Conservation (phyloP, 2,797 vertebrate genomes). For the Cichlasoma orientale region DNA sequence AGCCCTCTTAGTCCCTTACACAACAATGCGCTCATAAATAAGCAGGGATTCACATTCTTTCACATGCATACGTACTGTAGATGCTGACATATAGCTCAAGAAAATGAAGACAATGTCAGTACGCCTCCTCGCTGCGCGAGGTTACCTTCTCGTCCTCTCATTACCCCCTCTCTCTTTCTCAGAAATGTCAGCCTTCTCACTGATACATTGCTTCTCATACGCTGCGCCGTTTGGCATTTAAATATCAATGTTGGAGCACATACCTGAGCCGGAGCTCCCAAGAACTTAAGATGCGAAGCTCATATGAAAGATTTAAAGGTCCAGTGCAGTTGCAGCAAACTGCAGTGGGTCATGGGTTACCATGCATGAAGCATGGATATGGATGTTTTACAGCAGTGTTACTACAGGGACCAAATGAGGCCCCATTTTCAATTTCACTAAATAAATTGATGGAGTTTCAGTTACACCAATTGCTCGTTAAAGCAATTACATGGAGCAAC, state of each 20-base stretch:
- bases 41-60: background rate
- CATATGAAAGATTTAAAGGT: background rate
- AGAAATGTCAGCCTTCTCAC: slow-evolving; percentile 55
- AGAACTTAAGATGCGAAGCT: slow-evolving; percentile 30
- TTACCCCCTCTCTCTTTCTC: slow-evolving; percentile 17
- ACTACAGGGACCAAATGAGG: too few species aligned
- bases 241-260: slow-evolving; percentile 37
- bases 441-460: too few species aligned
- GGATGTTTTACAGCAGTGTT: background rate
- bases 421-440: too few species aligned
- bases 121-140: background rate
- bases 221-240: slow-evolving; percentile 57
- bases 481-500: too few species aligned
- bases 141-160: slow-evolving; percentile 1
- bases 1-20: slow-evolving; percentile 5
- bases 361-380: background rate
- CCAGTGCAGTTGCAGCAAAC: background rate
- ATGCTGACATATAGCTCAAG: background rate
- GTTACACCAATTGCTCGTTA: too few species aligned
- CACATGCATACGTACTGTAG: background rate
- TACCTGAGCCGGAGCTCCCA: background rate
- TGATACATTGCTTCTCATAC: slow-evolving; percentile 23
- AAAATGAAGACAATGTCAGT: background rate
- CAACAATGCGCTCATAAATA: background rate
- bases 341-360: background rate